phyloP scores from a whole-genome alignment of 2,888 invertebrate genomes.

The Dasysyrphus tricinctus region DNA sequence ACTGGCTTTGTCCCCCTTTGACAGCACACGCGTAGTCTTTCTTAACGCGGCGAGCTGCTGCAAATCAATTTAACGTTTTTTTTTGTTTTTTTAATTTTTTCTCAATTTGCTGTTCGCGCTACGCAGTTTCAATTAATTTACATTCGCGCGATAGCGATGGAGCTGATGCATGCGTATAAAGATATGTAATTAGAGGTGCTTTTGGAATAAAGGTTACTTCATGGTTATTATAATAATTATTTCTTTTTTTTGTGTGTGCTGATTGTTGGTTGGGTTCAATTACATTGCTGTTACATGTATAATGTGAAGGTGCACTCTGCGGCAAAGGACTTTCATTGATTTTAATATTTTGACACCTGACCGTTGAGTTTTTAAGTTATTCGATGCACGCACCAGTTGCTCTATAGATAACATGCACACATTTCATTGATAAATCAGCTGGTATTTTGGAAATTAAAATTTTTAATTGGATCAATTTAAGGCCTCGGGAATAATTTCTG shows the following conservation, averaged over 20 bases:
- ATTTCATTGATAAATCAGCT: slow-evolving; percentile 19
- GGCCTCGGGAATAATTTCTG: not conserved
- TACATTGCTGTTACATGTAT: slow-evolving; percentile 9
- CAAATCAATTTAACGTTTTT: slow-evolving; percentile 60
- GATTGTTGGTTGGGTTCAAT: slow-evolving; percentile 46
- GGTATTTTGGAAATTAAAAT: slow-evolving; percentile 4
- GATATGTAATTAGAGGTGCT: slow-evolving; percentile 56
- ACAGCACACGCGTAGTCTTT: slow-evolving; percentile 14
- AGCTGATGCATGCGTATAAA: slow-evolving; percentile 33
- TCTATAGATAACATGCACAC: not conserved
- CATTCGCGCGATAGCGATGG: slow-evolving; percentile 31
- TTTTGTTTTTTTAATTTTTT: slow-evolving; percentile 12
- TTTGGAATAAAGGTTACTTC: slow-evolving; percentile 27
- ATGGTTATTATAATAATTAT: slow-evolving; percentile 30
- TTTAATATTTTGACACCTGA: slow-evolving; percentile 69
- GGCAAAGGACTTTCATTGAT: slow-evolving; percentile 26
- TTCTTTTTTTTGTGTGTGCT: not conserved
- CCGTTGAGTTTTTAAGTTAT: slow-evolving; percentile 59
- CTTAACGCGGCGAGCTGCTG: slow-evolving; percentile 29
- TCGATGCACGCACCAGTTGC: slow-evolving; percentile 23
- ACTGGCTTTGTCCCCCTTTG: slow-evolving; percentile 13
- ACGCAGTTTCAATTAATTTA: slow-evolving; percentile 71
- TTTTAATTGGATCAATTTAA: slow-evolving; percentile 14
- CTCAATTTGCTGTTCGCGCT: slow-evolving; percentile 22
- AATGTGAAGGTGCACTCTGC: not conserved